phyloP scores from a whole-genome alignment of 1,140 invertebrate species.

The Platorchestia sp. region DNA sequence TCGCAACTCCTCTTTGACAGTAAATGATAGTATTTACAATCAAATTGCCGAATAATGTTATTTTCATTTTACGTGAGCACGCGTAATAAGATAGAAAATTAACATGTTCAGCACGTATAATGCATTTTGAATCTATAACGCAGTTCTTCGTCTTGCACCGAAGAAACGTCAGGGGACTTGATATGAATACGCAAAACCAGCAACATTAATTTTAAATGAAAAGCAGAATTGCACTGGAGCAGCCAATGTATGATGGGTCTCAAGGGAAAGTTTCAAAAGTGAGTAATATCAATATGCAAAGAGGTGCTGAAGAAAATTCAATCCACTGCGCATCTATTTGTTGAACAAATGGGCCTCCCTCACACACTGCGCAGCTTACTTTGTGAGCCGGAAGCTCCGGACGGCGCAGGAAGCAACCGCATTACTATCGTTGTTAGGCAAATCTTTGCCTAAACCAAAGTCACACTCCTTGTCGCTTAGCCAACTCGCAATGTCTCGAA shows the following conservation, averaged over 20 bases:
- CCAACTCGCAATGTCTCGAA: background rate
- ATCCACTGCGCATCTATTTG: background rate
- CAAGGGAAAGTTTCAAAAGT: background rate
- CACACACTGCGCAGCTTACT: background rate
- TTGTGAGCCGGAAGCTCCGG: background rate
- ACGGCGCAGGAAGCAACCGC: background rate
- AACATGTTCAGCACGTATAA: too few relatives aligned
- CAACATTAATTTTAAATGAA: background rate
- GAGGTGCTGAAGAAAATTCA: background rate
- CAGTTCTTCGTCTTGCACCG: too few relatives aligned
- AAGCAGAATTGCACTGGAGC: background rate
- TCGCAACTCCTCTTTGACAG: too few relatives aligned
- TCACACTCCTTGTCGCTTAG: background rate
- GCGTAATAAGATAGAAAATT: too few relatives aligned
- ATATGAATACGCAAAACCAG: too few relatives aligned
- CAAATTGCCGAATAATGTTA: too few relatives aligned
- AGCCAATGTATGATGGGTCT: background rate
- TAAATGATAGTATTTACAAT: too few relatives aligned
- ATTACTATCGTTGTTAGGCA: conserved; percentile 12
- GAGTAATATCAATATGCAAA: background rate
- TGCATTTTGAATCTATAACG: too few relatives aligned
- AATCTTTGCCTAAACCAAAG: background rate
- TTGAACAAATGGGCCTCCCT: background rate
- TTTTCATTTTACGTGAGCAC: too few relatives aligned
- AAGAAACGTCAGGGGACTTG: too few relatives aligned